Evolutionary conservation across 2,797 vertebrate species (phyloP).

Genomic region (Eulemur mongoz): DNA sequence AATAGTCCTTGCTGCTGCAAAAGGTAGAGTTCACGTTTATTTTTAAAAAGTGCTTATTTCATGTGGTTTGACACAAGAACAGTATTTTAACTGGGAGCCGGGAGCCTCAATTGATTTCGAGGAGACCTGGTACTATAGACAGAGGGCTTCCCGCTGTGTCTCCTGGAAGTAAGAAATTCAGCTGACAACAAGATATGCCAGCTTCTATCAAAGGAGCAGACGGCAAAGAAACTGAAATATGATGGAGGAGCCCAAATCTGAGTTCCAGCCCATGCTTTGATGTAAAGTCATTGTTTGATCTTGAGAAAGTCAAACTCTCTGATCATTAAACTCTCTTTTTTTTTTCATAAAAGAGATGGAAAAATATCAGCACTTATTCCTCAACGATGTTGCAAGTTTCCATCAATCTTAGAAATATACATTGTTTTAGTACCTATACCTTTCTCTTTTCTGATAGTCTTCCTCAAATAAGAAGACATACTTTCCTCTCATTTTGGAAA

Average conservation of each 20-base stretch:
- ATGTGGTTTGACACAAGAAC: conserved; percentile 33
- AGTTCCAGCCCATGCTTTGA: not conserved
- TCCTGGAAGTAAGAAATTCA: conserved; percentile 44
- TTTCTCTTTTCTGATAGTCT: conserved; percentile 15
- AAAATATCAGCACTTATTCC: conserved; percentile 16
- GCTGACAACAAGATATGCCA: not conserved
- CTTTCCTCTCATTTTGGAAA: conserved; percentile 40
- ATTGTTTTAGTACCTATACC: not conserved
- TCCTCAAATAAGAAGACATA: conserved; percentile 30
- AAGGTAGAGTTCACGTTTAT: conserved; percentile 60
- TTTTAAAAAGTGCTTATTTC: conserved; percentile 57
- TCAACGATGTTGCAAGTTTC: not conserved
- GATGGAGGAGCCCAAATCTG: not conserved
- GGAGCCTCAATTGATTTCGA: conserved; percentile 31
- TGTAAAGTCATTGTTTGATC: conserved; percentile 37
- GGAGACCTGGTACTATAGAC: conserved; percentile 26
- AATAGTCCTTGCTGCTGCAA: conserved; percentile 4
- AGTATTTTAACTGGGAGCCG: conserved; percentile 10
- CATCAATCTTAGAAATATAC: conserved; percentile 42
- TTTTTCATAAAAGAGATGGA: conserved; percentile 11
- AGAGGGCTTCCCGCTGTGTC: not conserved
- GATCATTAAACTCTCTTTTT: not conserved
- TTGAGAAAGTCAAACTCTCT: conserved; percentile 52
- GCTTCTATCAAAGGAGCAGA: conserved; percentile 21
- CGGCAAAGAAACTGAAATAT: not conserved